These are phyloP conservation scores for Conomelus anceps DNA, from an alignment of 2,888 invertebrate species.

Conservation along the genomic window DNA sequence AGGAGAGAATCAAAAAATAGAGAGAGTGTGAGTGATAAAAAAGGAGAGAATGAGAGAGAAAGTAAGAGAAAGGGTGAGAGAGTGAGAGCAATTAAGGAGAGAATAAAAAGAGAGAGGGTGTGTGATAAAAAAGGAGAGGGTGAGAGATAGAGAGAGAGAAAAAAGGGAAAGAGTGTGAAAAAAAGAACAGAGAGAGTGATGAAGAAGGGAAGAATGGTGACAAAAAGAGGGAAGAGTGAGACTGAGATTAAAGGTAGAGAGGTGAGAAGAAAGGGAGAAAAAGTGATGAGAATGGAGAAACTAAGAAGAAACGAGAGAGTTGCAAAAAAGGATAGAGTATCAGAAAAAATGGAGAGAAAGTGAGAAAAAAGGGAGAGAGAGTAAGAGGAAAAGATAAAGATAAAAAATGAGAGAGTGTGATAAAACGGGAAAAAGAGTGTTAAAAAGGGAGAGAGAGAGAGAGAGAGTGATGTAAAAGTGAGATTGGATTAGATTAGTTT, in stretches of 20 bases:
- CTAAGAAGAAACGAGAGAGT: constrained; percentile 26
- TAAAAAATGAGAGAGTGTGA: constrained; percentile 10
- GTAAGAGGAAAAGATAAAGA: too few relatives aligned
- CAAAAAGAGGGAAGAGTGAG: constrained; percentile 27
- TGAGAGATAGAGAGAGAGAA: too few relatives aligned
- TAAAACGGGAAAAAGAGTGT: constrained; percentile 11
- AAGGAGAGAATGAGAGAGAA: too few relatives aligned
- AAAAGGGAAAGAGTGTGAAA: too few relatives aligned
- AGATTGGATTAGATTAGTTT: too few relatives aligned
- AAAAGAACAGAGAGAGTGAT: too few relatives aligned
- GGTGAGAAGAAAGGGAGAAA: constrained; percentile 10
- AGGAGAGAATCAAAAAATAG: too few relatives aligned
- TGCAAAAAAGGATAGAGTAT: neutral
- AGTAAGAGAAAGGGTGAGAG: too few relatives aligned
- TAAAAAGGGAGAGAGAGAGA: constrained; percentile 23
- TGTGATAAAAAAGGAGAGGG: too few relatives aligned
- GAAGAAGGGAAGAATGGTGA: neutral
- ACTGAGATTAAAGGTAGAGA: constrained; percentile 5
- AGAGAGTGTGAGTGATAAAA: too few relatives aligned
- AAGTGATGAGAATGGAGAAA: constrained; percentile 5
- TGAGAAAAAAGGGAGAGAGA: constrained; percentile 9
- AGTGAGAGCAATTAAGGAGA: too few relatives aligned
- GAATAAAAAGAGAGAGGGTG: too few relatives aligned
- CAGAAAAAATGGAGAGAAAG: constrained; percentile 23
- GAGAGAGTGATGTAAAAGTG: constrained; percentile 21